A percentile compares a stretch with the other conserved stretches of the same genome.
Conservation (phyloP, 2,797 vertebrate genomes). For the Brotula barbata region DNA sequence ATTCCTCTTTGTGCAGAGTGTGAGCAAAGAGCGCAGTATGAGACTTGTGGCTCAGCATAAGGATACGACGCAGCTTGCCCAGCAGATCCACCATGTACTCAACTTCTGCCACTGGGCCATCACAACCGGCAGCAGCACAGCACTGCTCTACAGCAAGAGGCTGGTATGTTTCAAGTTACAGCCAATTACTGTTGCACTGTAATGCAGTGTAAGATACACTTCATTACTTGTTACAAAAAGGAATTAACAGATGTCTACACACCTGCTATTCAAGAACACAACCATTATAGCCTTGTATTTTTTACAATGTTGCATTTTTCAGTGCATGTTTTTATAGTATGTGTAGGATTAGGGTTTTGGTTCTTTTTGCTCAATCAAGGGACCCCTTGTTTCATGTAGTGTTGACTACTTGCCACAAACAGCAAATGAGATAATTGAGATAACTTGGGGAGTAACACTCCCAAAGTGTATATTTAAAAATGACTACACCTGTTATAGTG, state of each 20-base stretch:
- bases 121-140: slow-evolving; percentile 93
- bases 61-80: slow-evolving; percentile 89
- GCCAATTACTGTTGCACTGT: too few relatives aligned
- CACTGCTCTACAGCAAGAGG: slow-evolving; percentile 95
- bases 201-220: too few relatives aligned
- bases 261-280: too few relatives aligned
- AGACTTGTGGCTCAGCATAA: slow-evolving; percentile 92
- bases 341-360: neutral
- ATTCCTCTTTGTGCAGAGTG: slow-evolving; percentile 78
- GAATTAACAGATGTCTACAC: too few relatives aligned
- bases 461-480: slow-evolving; percentile 17
- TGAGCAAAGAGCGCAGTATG: slow-evolving; percentile 94
- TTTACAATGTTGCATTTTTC: too few relatives aligned
- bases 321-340: too few relatives aligned
- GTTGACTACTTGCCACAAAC: slow-evolving; percentile 20
- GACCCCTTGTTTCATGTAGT: neutral
- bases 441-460: slow-evolving; percentile 16
- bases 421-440: slow-evolving; percentile 28
- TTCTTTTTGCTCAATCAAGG: neutral
- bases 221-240: too few relatives aligned
- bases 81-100: slow-evolving; percentile 96
- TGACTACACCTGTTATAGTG: too few relatives aligned
- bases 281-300: too few relatives aligned
- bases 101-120: slow-evolving; percentile 98
- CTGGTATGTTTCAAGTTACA: slow-evolving; percentile 85